These are phyloP conservation scores for Illadopsis cleaveri DNA, from an alignment of 2,113 vertebrate genomes.

Conservation along the genomic window DNA sequence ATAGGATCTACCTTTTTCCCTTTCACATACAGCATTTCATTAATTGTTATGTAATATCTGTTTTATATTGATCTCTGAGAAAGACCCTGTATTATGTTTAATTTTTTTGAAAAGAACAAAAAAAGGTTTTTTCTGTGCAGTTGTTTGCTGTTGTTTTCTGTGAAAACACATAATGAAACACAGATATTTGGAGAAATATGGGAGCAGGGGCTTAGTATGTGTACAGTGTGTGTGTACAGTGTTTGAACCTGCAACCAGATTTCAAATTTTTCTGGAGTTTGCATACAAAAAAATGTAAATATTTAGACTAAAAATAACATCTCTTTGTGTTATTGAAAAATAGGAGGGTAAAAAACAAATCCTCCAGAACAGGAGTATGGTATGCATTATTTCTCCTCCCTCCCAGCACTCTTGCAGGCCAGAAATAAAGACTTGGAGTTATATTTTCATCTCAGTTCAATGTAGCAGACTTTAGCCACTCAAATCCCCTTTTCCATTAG, in stretches of 20 bases:
- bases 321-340: background rate
- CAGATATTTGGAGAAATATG: background rate
- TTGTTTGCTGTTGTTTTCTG: background rate
- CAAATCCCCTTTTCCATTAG: conserved; percentile 11
- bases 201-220: background rate
- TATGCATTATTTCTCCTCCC: background rate
- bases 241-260: background rate
- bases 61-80: background rate
- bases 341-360: background rate
- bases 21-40: background rate
- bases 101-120: background rate
- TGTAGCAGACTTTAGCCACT: background rate
- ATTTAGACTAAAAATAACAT: background rate
- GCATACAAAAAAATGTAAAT: background rate
- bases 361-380: background rate
- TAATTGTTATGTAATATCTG: background rate
- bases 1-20: background rate
- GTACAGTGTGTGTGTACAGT: background rate
- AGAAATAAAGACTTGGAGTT: background rate
- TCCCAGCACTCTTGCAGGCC: background rate
- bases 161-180: background rate
- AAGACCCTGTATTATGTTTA: background rate
- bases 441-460: background rate
- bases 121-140: background rate
- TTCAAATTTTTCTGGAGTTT: background rate